Percentiles rank a stretch among this genome's conserved stretches.
Conservation (phyloP, 2,888 invertebrate species). For the Sphaerophoria taeniata region DNA sequence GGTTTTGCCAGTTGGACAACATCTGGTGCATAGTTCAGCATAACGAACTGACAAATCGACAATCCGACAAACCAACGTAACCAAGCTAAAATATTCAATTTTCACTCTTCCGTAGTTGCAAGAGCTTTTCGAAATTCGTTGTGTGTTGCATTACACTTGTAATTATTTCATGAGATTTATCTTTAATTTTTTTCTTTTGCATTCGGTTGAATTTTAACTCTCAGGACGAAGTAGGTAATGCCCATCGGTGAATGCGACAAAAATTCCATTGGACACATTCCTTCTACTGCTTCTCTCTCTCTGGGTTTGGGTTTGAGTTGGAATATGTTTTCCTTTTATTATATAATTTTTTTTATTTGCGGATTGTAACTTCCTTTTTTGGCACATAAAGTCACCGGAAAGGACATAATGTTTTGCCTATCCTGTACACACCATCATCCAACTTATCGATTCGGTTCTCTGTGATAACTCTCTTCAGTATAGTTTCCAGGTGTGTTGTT, state of each 20-base stretch:
- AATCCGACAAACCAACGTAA: not conserved
- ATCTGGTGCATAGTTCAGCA: conserved; percentile 57
- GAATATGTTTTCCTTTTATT: not conserved
- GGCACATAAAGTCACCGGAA: conserved; percentile 50
- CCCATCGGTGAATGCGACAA: conserved; percentile 81
- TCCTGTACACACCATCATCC: conserved; percentile 29
- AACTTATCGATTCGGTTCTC: conserved; percentile 58
- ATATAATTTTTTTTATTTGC: conserved; percentile 28
- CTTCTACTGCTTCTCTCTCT: conserved; percentile 47
- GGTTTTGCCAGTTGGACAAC: conserved; percentile 24
- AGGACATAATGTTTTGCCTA: conserved; percentile 52
- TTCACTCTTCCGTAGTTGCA: conserved; percentile 49
- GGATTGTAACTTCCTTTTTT: conserved; percentile 39
- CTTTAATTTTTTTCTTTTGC: conserved; percentile 62
- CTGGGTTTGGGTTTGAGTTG: not conserved
- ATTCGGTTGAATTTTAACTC: conserved; percentile 60
- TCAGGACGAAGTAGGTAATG: conserved; percentile 54
- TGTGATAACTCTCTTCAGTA: conserved; percentile 59
- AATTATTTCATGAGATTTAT: conserved; percentile 83
- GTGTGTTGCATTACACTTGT: conserved; percentile 80
- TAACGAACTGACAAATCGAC: conserved; percentile 37
- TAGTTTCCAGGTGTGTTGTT: conserved; percentile 44
- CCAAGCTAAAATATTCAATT: conserved; percentile 72
- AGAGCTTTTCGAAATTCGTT: conserved; percentile 20
- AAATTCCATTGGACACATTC: conserved; percentile 80